Conservation (phyloP, 2,113 vertebrate genomes). For the Syrmaticus mikado region DNA sequence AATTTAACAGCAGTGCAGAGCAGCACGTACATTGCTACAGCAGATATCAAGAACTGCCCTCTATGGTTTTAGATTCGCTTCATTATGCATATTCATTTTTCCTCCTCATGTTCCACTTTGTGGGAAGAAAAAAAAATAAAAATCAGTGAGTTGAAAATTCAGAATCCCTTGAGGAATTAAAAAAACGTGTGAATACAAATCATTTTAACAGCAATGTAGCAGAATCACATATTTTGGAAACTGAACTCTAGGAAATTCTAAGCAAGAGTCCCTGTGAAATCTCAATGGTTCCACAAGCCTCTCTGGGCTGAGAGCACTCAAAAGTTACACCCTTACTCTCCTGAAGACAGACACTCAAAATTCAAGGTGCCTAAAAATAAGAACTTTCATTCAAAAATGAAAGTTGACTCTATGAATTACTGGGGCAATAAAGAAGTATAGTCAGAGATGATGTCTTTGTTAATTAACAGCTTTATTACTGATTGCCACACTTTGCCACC, state of each 20-base stretch:
- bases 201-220: not conserved
- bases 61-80: not conserved
- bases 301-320: not conserved
- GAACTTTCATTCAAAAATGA: not conserved
- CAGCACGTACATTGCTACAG: not conserved
- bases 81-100: not conserved
- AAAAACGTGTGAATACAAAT: not conserved
- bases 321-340: not conserved
- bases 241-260: not conserved
- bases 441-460: not conserved
- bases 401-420: not conserved
- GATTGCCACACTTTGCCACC: not conserved
- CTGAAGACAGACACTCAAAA: not conserved
- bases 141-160: not conserved
- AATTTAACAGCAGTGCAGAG: not conserved
- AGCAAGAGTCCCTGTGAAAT: not conserved
- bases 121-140: not conserved
- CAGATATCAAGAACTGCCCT: not conserved
- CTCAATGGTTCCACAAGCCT: not conserved
- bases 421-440: not conserved
- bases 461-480: not conserved
- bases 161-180: not conserved
- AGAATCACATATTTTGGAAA: not conserved
- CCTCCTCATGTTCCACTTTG: not conserved
- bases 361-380: not conserved